Evolutionary conservation across 2,888 invertebrate genomes (phyloP).

Genomic region (Helicoverpa assulta): DNA sequence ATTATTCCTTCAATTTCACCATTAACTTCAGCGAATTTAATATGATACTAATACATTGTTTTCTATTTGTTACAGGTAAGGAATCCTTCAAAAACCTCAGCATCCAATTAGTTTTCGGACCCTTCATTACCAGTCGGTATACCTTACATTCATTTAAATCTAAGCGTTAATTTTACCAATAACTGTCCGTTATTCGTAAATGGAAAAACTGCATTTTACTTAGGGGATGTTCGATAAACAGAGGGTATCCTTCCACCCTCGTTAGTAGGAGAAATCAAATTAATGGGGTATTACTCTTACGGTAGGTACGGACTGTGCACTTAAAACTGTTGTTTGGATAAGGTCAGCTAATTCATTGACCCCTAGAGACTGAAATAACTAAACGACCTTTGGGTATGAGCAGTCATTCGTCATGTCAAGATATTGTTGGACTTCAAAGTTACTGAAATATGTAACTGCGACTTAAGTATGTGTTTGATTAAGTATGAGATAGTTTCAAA

Average conservation of each 20-base stretch:
- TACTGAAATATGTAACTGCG: too few relatives aligned
- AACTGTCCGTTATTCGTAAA: slow-evolving; percentile 38
- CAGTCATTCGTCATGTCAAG: slow-evolving; percentile 23
- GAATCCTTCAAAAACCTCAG: slow-evolving; percentile 18
- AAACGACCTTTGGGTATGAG: slow-evolving; percentile 21
- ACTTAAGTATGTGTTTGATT: too few relatives aligned
- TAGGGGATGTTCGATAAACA: slow-evolving; percentile 60
- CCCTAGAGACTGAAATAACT: slow-evolving; percentile 27
- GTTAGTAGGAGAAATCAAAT: slow-evolving; percentile 54
- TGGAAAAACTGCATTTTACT: slow-evolving; percentile 57
- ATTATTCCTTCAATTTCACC: slow-evolving; percentile 2
- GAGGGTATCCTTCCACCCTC: slow-evolving; percentile 55
- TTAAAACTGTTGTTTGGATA: slow-evolving; percentile 33
- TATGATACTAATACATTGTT: slow-evolving; percentile 30
- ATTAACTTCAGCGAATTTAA: background rate
- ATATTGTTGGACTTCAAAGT: background rate
- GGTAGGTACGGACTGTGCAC: slow-evolving; percentile 19
- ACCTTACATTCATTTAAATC: slow-evolving; percentile 41
- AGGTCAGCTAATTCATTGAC: slow-evolving; percentile 26
- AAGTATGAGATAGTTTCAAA: too few relatives aligned
- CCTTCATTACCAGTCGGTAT: slow-evolving; percentile 48
- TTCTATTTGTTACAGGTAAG: slow-evolving; percentile 69
- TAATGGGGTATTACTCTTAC: slow-evolving; percentile 42
- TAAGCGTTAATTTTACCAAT: slow-evolving; percentile 23
- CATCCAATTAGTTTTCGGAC: slow-evolving; percentile 16